Evolutionary conservation across 2,797 vertebrate genomes (phyloP).

Genomic region (Parauchenoglanis punctatus): DNA sequence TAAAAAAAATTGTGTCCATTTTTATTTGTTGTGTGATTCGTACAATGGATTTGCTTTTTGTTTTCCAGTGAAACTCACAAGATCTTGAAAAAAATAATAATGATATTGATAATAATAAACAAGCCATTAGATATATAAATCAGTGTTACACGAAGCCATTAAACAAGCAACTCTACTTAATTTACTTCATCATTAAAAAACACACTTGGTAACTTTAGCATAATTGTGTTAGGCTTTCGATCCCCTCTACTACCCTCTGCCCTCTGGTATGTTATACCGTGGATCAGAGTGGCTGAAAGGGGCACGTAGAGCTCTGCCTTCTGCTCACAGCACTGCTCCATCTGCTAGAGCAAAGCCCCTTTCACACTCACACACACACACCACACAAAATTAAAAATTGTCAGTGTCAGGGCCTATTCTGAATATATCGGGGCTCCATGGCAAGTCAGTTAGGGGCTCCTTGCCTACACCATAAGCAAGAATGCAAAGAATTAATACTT

Average conservation of each 20-base stretch:
- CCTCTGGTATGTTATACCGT: slow-evolving; percentile 9
- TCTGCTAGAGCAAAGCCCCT: slow-evolving; percentile 9
- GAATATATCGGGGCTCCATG: neutral
- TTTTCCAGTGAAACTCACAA: neutral
- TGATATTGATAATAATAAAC: neutral
- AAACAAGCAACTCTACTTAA: neutral
- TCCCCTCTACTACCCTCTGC: neutral
- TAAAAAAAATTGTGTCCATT: neutral
- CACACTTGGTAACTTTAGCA: neutral
- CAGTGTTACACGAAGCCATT: neutral
- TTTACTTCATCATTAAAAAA: too few relatives aligned
- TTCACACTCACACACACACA: neutral
- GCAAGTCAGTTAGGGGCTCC: neutral
- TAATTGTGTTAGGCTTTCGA: neutral
- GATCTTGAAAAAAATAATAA: neutral
- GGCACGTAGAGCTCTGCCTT: slow-evolving; percentile 1
- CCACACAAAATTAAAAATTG: neutral
- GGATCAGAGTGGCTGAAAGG: slow-evolving; percentile 12
- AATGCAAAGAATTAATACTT: too few relatives aligned
- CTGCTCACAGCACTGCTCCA: slow-evolving; percentile 22
- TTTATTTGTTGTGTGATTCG: neutral
- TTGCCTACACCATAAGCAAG: neutral
- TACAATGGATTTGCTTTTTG: neutral
- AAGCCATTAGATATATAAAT: neutral
- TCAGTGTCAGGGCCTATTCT: neutral